phyloP scores from a whole-genome alignment of 2,797 vertebrate genomes.

The Dermochelys coriacea region DNA sequence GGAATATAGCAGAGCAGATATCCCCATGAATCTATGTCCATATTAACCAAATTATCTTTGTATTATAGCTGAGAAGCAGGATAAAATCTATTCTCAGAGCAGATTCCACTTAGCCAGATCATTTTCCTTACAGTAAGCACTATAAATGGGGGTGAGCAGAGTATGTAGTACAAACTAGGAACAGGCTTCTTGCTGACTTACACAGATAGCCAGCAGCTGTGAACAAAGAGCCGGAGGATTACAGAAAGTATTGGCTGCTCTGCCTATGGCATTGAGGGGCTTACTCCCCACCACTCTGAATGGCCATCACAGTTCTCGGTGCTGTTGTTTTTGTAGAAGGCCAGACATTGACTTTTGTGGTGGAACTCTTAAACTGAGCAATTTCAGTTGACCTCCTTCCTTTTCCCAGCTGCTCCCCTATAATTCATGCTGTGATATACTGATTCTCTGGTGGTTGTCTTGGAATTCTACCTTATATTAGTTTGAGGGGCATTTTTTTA shows the following conservation, averaged over 20 bases:
- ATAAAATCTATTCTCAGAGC: not conserved
- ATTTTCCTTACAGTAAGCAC: not conserved
- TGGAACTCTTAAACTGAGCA: not conserved
- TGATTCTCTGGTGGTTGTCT: not conserved
- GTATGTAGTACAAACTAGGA: accelerated
- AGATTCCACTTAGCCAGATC: accelerated
- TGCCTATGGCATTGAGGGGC: not conserved
- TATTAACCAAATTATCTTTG: constrained; percentile 2
- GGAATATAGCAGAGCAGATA: constrained; percentile 17
- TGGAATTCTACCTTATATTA: not conserved
- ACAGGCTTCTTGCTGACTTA: not conserved
- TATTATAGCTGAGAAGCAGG: constrained; percentile 3
- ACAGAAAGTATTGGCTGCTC: not conserved
- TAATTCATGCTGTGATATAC: not conserved
- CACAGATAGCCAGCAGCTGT: not conserved
- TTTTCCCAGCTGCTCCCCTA: not conserved
- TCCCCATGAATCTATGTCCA: not conserved
- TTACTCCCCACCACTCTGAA: not conserved
- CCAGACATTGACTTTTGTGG: not conserved
- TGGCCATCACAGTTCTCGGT: not conserved
- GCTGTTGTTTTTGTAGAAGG: not conserved
- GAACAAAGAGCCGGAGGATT: not conserved
- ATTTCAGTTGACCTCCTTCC: constrained; percentile 13
- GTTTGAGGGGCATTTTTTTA: not conserved
- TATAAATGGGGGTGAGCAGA: not conserved